phyloP scores from a whole-genome alignment of 2,113 vertebrate genomes.

The Ahaetulla prasina region DNA sequence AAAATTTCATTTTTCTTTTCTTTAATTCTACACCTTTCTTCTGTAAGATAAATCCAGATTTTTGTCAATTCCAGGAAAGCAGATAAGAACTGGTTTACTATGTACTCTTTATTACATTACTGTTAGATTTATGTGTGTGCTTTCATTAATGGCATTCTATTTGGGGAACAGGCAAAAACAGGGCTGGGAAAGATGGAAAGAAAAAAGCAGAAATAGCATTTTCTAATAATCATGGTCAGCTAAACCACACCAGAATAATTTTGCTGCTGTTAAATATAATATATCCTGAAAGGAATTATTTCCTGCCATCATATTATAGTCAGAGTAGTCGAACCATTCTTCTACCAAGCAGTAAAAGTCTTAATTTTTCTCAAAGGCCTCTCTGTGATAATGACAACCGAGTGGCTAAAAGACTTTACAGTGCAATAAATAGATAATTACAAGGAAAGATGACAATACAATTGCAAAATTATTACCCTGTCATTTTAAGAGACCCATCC shows the following conservation, averaged over 20 bases:
- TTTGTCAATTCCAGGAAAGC: background rate
- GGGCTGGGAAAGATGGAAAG: constrained; percentile 14
- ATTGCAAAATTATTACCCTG: background rate
- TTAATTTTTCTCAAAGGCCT: constrained; percentile 21
- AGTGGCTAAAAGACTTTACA: constrained; percentile 6
- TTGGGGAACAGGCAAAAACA: background rate
- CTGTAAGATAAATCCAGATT: background rate
- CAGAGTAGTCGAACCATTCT: accelerated
- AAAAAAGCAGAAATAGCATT: constrained; percentile 6
- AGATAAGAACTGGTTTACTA: background rate
- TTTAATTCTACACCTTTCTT: background rate
- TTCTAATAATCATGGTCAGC: background rate
- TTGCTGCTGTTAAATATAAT: background rate
- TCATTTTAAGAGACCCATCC: background rate
- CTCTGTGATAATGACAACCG: background rate
- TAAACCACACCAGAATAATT: background rate
- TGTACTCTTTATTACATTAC: background rate
- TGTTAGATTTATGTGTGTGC: background rate
- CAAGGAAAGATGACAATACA: background rate
- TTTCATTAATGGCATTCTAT: background rate
- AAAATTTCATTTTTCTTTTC: background rate
- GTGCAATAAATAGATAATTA: background rate
- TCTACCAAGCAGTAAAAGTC: constrained; percentile 8
- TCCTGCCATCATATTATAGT: background rate
- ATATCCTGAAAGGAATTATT: background rate